Conservation (phyloP, 2,113 vertebrate genomes). For the zebrafish (Danio rerio) region DNA sequence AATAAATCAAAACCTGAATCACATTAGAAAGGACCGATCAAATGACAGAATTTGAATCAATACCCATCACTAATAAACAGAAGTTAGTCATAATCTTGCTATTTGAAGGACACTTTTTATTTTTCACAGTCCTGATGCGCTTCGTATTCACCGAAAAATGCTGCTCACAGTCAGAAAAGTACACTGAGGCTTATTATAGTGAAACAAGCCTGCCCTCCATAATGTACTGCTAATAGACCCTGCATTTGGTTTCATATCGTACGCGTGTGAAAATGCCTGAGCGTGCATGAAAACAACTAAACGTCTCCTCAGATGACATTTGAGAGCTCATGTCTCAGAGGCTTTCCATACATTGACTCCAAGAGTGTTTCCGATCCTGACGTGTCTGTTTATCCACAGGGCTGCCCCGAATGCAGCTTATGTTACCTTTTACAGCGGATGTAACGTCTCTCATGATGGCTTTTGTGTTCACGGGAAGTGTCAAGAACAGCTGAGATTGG, state of each 20-base stretch:
- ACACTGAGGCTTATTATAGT: slow-evolving; percentile 1
- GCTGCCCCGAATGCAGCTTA: slow-evolving; percentile 31
- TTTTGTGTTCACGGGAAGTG: slow-evolving; percentile 65
- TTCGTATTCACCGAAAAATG: neutral
- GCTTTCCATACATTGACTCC: slow-evolving; percentile 12
- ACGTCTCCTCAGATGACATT: slow-evolving; percentile 15
- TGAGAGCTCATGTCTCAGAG: slow-evolving; percentile 16
- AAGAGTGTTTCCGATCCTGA: slow-evolving; percentile 11
- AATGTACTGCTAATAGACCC: slow-evolving; percentile 8
- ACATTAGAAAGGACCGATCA: no score
- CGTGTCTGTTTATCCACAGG: slow-evolving; percentile 2
- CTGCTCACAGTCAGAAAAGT: neutral
- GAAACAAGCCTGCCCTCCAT: slow-evolving; percentile 10
- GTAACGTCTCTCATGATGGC: slow-evolving; percentile 66
- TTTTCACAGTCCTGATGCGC: neutral
- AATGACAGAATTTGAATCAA: no score
- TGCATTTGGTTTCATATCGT: neutral
- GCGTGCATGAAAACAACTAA: neutral
- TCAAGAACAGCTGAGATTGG: slow-evolving; percentile 53
- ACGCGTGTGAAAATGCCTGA: slow-evolving; percentile 7
- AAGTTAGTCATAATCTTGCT: no score
- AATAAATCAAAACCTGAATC: no score
- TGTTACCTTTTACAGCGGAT: slow-evolving; percentile 58
- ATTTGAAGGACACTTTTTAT: neutral
- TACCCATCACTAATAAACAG: no score